Base-by-base conservation (phyloP, 1,140 invertebrate genomes). In the Brachystomella parvula region DNA sequence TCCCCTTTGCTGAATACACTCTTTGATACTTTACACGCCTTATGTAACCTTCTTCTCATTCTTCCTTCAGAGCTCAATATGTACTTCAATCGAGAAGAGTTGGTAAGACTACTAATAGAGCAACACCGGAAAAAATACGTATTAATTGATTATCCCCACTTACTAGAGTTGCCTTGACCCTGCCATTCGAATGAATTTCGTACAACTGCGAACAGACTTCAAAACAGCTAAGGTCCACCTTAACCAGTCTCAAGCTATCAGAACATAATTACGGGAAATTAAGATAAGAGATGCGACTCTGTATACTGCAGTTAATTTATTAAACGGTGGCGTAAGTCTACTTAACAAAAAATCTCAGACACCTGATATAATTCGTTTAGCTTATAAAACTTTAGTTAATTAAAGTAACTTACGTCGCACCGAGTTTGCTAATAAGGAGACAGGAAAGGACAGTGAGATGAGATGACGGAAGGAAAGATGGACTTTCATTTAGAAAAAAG, bases 51-150 rank as follows among this genome's bases (percentile, higher is more conserved):
- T 33, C 79, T 99, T 58, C 83, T 98, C 6, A 95, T 98, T 0
- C 93, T 94, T 70, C 94, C 94, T 1, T 92, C 96, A 78, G 98
- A 98, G 81, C 81, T 99, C 69, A 88, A 91, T 76, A 92, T 96
- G 83, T 92, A 98, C 31, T 95, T 93, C 76, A 89, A 87, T 57
- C 92, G 92, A 33, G 94, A 96, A 77, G 92, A 92, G 64, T 79
- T 98, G 83, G 94, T 96, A 81, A 83, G 81, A 76, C 63, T 39
- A 33, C 21, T 29, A 59, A 30, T 17, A 30, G 6, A 17, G 21
- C 3, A 53, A 19, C 24, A 17, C 24, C 12, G 39, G 39, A n/a
- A 44, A 44, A 44, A 44, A 53, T 53, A 57, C 44, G 33, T 57
- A 49, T 6, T 56, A 56, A 30, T 33, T 69, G 3, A 21, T 28